Base-by-base conservation (phyloP, 2,888 invertebrate genomes). In the Rhodophaea formosa region DNA sequence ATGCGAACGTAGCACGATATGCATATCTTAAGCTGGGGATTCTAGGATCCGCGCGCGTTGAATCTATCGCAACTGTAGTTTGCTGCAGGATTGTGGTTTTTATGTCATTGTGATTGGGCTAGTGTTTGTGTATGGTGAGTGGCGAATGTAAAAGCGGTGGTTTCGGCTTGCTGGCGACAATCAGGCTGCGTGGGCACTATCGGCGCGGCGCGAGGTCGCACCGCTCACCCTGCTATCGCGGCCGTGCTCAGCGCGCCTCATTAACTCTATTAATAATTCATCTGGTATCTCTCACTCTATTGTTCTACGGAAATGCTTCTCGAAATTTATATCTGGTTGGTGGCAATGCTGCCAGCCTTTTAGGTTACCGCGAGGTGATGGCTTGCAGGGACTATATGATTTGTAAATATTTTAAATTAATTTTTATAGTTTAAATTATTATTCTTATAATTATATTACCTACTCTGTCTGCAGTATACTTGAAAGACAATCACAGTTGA, bases 171-270 rank as follows among this genome's bases (percentile, higher is more conserved):
- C 69, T 35, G 35, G 51, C 88, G 90, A 89, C 90, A 88, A 86
- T 84, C 88, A 78, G 90, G 85, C 90, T 90, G 89, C 90, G 90
- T 88, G 89, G 90, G 90, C 86, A 75, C 82, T 88, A 88, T 88
- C 88, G 67, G 62, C 58, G 67, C 46, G 23, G 49, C 49, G 51
- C 84, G 85, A 88, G 89, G 88, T 88, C 88, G 85, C 79, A 69
- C 79, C 83, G 87, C 84, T 88, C 88, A 88, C 89, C 89, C 89
- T 78, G 77, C 84, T 87, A 88, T 86, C 88, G 72, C 73, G 69
- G 67, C 70, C 71, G 72, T 70, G 73, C 73, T 72, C 68, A 71
- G 73, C 74, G 74, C 76, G 83, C 77, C 86, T 86, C 84, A 84
- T 86, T 88, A 85, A 74, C 84, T 80, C 83, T 87, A 88, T 87